phyloP scores from a whole-genome alignment of 1,140 invertebrate species.

The Leguminivora glycinivorella region DNA sequence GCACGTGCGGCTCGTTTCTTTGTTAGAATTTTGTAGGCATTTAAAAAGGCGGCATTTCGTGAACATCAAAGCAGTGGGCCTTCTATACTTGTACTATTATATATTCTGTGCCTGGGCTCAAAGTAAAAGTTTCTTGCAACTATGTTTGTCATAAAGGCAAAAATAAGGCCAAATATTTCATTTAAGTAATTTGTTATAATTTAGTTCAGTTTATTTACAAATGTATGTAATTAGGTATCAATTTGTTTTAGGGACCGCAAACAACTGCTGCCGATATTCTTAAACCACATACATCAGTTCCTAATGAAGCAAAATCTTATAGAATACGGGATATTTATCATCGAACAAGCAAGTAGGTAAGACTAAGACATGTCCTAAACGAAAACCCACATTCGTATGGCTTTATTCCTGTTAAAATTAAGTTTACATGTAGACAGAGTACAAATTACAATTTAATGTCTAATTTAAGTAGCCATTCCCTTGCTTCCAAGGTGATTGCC shows the following conservation, averaged over 20 bases:
- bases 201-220: not conserved
- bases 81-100: too few species aligned
- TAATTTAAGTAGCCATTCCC: too few species aligned
- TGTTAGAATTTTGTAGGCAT: too few species aligned
- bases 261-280: conserved; percentile 89
- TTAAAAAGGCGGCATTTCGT: too few species aligned
- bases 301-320: conserved; percentile 93
- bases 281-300: conserved; percentile 95
- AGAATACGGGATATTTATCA: conserved; percentile 95
- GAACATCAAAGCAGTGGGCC: too few species aligned
- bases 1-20: too few species aligned
- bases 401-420: too few species aligned
- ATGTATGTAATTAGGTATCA: not conserved
- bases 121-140: too few species aligned
- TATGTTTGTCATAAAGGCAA: not conserved
- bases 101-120: too few species aligned
- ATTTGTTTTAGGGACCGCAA: conserved; percentile 84
- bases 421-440: too few species aligned
- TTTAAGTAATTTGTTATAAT: not conserved
- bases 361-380: not conserved
- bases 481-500: too few species aligned
- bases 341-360: conserved; percentile 90
- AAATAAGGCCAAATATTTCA: not conserved
- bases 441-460: too few species aligned
- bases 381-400: not conserved